Evolutionary conservation across 2,797 vertebrate genomes (phyloP).

Genomic region (Monodelphis domestica): DNA sequence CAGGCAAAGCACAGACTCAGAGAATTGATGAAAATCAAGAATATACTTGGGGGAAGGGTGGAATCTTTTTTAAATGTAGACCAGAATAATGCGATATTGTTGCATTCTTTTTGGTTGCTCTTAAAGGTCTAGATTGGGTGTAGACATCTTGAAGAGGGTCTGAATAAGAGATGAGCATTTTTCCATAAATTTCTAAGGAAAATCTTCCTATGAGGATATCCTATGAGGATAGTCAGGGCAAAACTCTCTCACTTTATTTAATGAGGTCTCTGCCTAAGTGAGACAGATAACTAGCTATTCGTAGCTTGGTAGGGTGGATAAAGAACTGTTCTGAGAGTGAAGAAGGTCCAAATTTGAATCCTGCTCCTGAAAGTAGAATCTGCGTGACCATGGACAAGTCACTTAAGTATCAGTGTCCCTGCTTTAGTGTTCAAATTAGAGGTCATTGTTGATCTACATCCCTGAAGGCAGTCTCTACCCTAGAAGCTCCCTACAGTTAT

Average conservation of each 20-base stretch:
- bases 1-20: background rate
- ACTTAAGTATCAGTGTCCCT: background rate
- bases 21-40: background rate
- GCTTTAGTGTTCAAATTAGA: background rate
- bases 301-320: background rate
- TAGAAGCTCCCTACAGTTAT: background rate
- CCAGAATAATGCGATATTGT: background rate
- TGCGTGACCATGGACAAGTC: background rate
- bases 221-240: background rate
- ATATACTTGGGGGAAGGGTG: background rate
- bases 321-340: background rate
- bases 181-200: background rate
- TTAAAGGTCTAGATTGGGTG: background rate
- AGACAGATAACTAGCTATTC: background rate
- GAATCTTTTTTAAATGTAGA: background rate
- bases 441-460: background rate
- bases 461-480: background rate
- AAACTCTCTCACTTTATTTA: background rate
- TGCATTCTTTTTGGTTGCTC: background rate
- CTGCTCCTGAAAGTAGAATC: background rate
- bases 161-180: background rate
- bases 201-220: background rate
- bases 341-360: background rate
- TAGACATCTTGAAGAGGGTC: background rate
- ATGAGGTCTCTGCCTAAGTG: background rate